phyloP scores from a whole-genome alignment of 2,888 invertebrate genomes.

The Xestia sexstrigata region DNA sequence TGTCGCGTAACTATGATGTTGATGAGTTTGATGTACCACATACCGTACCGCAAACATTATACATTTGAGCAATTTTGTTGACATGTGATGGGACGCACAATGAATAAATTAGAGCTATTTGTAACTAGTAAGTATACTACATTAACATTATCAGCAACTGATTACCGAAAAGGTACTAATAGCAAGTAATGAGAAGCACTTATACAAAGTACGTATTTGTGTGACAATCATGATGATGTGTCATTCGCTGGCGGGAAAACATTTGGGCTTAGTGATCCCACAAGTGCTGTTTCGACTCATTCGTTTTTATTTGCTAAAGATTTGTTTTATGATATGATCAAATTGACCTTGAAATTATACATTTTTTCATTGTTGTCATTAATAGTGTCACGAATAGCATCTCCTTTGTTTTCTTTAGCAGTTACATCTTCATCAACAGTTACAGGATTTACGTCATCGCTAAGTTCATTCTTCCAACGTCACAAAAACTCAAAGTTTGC shows the following conservation, averaged over 20 bases:
- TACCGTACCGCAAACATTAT: neutral
- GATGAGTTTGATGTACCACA: neutral
- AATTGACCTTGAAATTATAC: neutral
- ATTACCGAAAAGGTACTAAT: slow-evolving; percentile 2
- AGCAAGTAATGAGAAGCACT: slow-evolving; percentile 13
- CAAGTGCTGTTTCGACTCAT: neutral
- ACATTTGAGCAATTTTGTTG: neutral
- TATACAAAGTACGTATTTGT: neutral
- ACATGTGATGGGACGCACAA: neutral
- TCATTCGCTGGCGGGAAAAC: neutral
- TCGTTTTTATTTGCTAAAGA: neutral
- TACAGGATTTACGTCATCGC: neutral
- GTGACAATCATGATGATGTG: neutral
- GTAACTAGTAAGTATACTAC: neutral
- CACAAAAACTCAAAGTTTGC: slow-evolving; percentile 21
- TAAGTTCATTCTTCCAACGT: slow-evolving; percentile 3
- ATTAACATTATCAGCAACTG: slow-evolving; percentile 20
- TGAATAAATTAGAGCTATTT: neutral
- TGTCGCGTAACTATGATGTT: slow-evolving; percentile 12
- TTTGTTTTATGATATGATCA: neutral
- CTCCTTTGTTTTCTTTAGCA: neutral
- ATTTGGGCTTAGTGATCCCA: neutral
- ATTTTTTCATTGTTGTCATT: neutral
- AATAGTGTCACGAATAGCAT: neutral
- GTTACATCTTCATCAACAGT: neutral